Conservation (phyloP, 2,797 vertebrate genomes). For the Hippocampus kuda region DNA sequence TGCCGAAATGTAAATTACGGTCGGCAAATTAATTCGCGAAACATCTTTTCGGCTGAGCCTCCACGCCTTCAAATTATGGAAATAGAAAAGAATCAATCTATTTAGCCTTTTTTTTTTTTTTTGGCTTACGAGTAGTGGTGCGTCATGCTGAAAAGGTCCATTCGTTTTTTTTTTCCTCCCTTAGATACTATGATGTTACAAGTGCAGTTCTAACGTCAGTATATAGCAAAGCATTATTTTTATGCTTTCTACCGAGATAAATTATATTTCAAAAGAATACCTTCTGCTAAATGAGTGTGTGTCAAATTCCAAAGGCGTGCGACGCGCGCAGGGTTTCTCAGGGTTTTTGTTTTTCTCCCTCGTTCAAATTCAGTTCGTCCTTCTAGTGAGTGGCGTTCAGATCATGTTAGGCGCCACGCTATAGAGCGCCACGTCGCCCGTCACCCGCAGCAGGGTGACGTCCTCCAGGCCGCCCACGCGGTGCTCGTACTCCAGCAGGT, state of each 20-base stretch:
- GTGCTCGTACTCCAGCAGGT: conserved; percentile 81
- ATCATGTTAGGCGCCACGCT: conserved; percentile 69
- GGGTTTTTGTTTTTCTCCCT: not conserved
- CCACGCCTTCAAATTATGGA: too few relatives aligned
- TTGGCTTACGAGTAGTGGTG: not conserved
- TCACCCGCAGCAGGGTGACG: conserved; percentile 68
- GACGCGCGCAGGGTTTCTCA: conserved; percentile 5
- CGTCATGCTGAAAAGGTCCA: not conserved
- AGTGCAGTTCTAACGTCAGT: not conserved
- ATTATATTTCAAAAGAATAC: conserved; percentile 23
- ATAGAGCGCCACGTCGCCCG: conserved; percentile 74
- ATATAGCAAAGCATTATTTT: not conserved
- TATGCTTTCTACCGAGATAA: conserved; percentile 23
- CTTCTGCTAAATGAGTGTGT: conserved; percentile 18
- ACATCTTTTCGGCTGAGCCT: too few relatives aligned
- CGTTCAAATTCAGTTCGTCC: not conserved
- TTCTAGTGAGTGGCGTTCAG: conserved; percentile 37
- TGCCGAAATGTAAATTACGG: too few relatives aligned
- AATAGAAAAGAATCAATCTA: too few relatives aligned
- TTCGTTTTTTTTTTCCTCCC: not conserved
- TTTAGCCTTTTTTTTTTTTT: too few relatives aligned
- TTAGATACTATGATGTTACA: not conserved
- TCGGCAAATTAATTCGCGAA: too few relatives aligned
- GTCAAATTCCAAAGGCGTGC: conserved; percentile 20
- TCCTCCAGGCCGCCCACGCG: conserved; percentile 71